These are phyloP conservation scores for Pachycephus smyrnensis DNA, from an alignment of 2,888 invertebrate genomes.

Conservation along the genomic window DNA sequence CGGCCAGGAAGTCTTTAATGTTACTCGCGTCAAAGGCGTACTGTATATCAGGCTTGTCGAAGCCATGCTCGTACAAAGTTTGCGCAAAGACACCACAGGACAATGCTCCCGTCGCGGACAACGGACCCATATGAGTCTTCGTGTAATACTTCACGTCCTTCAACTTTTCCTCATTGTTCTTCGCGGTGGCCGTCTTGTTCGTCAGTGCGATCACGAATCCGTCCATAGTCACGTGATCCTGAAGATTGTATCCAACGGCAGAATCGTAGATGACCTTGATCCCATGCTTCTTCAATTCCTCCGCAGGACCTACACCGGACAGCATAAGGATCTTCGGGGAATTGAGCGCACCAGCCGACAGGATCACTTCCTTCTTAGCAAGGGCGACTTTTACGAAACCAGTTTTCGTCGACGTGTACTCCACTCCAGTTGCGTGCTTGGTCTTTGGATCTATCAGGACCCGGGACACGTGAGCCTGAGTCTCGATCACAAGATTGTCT, in stretches of 20 bases:
- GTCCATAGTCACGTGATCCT: conserved; percentile 68
- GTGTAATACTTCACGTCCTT: conserved; percentile 67
- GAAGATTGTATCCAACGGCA: conserved; percentile 69
- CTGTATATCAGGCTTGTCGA: conserved; percentile 75
- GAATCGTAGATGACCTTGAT: conserved; percentile 64
- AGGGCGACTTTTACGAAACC: conserved; percentile 56
- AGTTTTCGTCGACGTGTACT: conserved; percentile 55
- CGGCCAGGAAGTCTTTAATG: conserved; percentile 71
- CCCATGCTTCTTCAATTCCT: conserved; percentile 59
- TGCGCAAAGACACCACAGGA: conserved; percentile 74
- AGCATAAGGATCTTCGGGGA: conserved; percentile 70
- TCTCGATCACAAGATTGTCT: conserved; percentile 60
- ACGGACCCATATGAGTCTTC: conserved; percentile 67
- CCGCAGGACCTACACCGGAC: conserved; percentile 69
- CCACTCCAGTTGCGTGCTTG: conserved; percentile 65
- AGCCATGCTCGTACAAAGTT: conserved; percentile 69
- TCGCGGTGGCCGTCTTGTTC: conserved; percentile 44
- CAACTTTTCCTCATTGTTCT: conserved; percentile 52
- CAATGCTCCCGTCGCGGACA: conserved; percentile 68
- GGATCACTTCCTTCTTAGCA: conserved; percentile 68
- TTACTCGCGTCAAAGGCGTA: conserved; percentile 74
- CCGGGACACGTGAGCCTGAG: conserved; percentile 69
- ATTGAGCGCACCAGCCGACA: conserved; percentile 69
- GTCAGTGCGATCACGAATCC: conserved; percentile 61
- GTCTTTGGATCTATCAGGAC: conserved; percentile 68